A percentile compares a stretch with the other conserved stretches of the same genome.
Evolutionary conservation across 2,888 invertebrate species (phyloP).

Genomic region (Byasa hedistus): DNA sequence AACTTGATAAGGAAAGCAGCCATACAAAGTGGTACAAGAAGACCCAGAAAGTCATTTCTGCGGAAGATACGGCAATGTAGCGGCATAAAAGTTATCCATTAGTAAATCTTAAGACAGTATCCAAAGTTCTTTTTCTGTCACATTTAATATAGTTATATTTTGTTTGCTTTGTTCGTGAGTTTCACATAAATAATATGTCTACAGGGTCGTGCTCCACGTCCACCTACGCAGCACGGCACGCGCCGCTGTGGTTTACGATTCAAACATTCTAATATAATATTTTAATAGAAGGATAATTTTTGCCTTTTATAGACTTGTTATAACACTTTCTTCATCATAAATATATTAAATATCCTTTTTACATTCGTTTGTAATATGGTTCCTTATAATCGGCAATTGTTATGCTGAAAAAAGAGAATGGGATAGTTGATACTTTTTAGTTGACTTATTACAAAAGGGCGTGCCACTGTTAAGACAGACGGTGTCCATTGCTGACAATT

Average conservation of each 20-base stretch:
- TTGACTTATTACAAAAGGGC: slow-evolving; percentile 16
- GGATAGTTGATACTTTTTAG: neutral
- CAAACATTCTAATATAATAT: neutral
- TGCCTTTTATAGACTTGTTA: neutral
- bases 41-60: too few species aligned
- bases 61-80: too few species aligned
- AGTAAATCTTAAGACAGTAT: neutral
- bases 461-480: slow-evolving; percentile 1
- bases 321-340: neutral
- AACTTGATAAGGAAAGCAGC: too few species aligned
- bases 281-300: neutral
- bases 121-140: neutral
- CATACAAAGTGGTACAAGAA: too few species aligned
- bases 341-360: neutral
- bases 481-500: slow-evolving; percentile 4
- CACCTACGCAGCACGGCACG: slow-evolving; percentile 3
- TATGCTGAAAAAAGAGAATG: neutral
- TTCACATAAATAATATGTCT: neutral
- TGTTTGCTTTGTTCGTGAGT: neutral
- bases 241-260: slow-evolving; percentile 2
- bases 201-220: slow-evolving; percentile 3
- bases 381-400: neutral
- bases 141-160: neutral
- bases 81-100: too few species aligned
- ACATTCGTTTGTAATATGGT: neutral